Evolutionary conservation across 92 coral and sea anemone genomes (phyloP), one percentile per base, ranked within the genome.

Genomic region (Parazoanthus atlanticus): DNA sequence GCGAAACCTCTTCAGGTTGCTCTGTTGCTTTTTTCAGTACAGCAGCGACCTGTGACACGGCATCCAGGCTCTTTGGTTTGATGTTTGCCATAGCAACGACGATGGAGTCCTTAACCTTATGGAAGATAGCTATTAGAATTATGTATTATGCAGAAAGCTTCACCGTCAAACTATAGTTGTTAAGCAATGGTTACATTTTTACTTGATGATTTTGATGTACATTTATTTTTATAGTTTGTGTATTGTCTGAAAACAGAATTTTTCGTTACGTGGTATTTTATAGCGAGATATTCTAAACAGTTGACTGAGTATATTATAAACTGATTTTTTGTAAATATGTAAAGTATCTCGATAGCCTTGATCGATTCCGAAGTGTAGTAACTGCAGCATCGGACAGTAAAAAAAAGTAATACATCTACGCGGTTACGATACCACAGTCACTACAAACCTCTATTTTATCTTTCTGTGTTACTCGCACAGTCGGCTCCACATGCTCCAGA

Each of bases 361-460:
- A 43, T 43, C 10, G 6, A 43, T 43, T 36, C 49, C 49, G 49
- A 43, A 43, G 49, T 43, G 11, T 43, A 43, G 49, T 43, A 6
- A 43, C 1, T 43, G 49, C 49, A 5, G 11, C 11, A 43, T 8
- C 11, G 49, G 49, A 5, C 8, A 8, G 8, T 43, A 6, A 43
- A 43, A 43, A 43, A n/a, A n/a, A n/a, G n/a, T n/a, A n/a, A n/a
- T n/a, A n/a, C n/a, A n/a, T n/a, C n/a, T n/a, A n/a, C n/a, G n/a
- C n/a, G n/a, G n/a, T n/a, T n/a, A n/a, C n/a, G n/a, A n/a, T n/a
- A n/a, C n/a, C n/a, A n/a, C n/a, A n/a, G n/a, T n/a, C n/a, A n/a
- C n/a, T n/a, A n/a, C n/a, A n/a, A 46, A 83, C 86, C 86, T 67
- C 64, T 17, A 54, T 83, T 83, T 83, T 69, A 16, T 69, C 77